Evolutionary conservation across 2,797 vertebrate species (phyloP).

Genomic region (Poeciliopsis gracilis): DNA sequence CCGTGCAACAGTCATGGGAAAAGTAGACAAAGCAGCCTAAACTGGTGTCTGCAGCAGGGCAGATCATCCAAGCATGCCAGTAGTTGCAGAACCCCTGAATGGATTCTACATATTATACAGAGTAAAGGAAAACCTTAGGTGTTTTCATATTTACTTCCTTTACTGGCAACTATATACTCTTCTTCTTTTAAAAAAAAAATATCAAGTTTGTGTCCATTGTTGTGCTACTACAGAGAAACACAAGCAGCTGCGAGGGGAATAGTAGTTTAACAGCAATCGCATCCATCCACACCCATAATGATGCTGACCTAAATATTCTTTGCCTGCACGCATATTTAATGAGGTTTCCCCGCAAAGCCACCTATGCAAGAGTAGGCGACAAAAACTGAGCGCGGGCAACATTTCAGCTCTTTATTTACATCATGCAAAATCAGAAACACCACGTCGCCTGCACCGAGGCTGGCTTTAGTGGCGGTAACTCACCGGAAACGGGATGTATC

Average conservation of each 20-base stretch:
- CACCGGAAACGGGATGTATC: conserved; percentile 65
- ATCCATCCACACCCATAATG: conserved; percentile 66
- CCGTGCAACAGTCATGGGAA: conserved; percentile 40
- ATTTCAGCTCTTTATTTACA: conserved; percentile 6
- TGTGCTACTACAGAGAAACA: neutral
- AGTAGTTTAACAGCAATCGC: conserved; percentile 36
- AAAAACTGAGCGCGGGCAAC: neutral
- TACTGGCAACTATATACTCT: conserved; percentile 12
- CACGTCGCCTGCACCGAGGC: neutral
- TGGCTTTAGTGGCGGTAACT: conserved; percentile 31
- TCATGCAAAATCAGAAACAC: conserved; percentile 37
- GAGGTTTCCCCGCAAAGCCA: conserved; percentile 25
- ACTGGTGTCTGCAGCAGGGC: conserved; percentile 27
- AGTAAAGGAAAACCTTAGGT: neutral
- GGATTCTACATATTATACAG: conserved; percentile 9
- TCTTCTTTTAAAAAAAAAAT: neutral
- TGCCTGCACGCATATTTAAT: conserved; percentile 34
- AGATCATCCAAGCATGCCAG: conserved; percentile 15
- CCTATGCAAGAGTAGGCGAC: conserved; percentile 2
- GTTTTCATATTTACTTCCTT: conserved; percentile 10
- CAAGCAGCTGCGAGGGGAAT: neutral
- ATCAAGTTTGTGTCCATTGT: neutral
- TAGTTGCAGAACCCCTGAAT: conserved; percentile 9
- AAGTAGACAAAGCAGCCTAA: conserved; percentile 33
- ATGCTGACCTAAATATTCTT: conserved; percentile 72